These are phyloP conservation scores for Catharus fuscescens DNA, from an alignment of 2,113 vertebrate species.

Conservation along the genomic window DNA sequence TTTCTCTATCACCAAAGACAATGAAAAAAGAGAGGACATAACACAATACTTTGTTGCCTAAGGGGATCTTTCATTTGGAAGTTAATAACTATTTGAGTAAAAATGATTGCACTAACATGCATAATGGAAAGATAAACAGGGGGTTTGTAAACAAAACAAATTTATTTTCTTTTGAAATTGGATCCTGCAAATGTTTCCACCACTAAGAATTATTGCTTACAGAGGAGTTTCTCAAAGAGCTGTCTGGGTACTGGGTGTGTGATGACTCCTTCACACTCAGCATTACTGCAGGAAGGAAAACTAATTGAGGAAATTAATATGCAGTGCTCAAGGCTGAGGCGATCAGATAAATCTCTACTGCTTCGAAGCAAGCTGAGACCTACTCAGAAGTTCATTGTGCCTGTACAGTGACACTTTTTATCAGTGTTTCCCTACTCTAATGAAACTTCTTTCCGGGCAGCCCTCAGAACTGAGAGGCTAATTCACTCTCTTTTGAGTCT, in stretches of 20 bases:
- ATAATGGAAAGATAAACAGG: not conserved
- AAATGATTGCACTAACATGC: not conserved
- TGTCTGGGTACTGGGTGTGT: not conserved
- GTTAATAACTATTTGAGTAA: not conserved
- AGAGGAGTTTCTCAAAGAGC: not conserved
- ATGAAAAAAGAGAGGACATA: not conserved
- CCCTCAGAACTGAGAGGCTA: not conserved
- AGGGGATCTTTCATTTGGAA: not conserved
- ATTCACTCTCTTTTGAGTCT: not conserved
- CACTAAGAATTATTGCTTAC: not conserved
- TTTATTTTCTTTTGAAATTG: not conserved
- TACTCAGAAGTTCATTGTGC: not conserved
- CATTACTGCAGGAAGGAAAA: not conserved
- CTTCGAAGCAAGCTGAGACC: not conserved
- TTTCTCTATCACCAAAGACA: not conserved
- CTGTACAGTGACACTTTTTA: not conserved
- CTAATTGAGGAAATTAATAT: not conserved
- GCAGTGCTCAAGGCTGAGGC: fast-evolving
- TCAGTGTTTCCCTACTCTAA: not conserved
- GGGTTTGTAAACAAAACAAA: not conserved
- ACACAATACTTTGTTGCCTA: not conserved
- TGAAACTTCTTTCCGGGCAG: not conserved
- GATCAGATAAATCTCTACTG: not conserved
- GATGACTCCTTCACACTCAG: not conserved
- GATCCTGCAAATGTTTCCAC: not conserved